Conservation (phyloP, 2,888 invertebrate genomes). For the Dexiosoma caninum region DNA sequence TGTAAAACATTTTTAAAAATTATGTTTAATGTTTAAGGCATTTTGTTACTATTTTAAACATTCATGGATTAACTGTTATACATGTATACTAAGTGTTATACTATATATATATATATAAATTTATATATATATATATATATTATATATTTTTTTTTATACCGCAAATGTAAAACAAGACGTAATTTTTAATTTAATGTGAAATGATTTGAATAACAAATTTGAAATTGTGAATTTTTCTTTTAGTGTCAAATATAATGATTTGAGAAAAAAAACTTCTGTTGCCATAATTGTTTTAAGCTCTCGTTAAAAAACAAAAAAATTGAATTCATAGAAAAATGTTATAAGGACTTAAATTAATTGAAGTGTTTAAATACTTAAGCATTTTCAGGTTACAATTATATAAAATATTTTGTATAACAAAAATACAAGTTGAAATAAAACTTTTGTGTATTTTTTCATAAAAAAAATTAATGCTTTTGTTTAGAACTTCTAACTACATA, state of each 20-base stretch:
- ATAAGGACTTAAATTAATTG: slow-evolving; percentile 8
- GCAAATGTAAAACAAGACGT: slow-evolving; percentile 26
- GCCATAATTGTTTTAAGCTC: slow-evolving; percentile 50
- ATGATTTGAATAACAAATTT: slow-evolving; percentile 11
- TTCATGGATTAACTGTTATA: slow-evolving; percentile 50
- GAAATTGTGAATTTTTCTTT: slow-evolving; percentile 40
- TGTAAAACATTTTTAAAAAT: slow-evolving; percentile 24
- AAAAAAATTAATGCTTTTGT: background rate
- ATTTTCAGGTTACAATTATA: slow-evolving; percentile 22
- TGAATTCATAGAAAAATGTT: slow-evolving; percentile 28
- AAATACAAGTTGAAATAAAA: background rate
- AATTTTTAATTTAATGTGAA: slow-evolving; percentile 5
- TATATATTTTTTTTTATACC: background rate
- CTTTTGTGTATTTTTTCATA: background rate
- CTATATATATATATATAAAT: too few relatives aligned
- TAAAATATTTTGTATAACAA: background rate
- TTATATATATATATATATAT: background rate
- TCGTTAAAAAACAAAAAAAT: background rate
- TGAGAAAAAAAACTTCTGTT: slow-evolving; percentile 31
- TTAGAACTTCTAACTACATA: background rate
- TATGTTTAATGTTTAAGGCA: slow-evolving; percentile 41
- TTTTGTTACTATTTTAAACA: slow-evolving; percentile 15
- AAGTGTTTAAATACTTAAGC: background rate
- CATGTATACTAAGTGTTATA: slow-evolving; percentile 53
- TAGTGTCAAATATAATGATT: slow-evolving; percentile 14